These are phyloP conservation scores for Esperia sulphurella DNA, from an alignment of 2,888 invertebrate genomes.

Conservation along the genomic window DNA sequence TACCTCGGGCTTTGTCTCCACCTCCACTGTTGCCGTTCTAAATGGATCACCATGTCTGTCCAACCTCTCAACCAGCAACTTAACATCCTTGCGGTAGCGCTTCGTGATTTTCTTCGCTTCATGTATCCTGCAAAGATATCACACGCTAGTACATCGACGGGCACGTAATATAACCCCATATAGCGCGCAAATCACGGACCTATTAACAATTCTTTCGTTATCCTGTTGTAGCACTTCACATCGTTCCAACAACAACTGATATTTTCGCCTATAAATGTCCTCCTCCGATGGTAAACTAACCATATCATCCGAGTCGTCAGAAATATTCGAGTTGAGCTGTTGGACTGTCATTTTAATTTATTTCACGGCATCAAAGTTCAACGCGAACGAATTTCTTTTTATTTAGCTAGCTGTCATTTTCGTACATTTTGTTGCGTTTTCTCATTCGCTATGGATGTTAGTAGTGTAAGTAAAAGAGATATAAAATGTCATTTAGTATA, in stretches of 20 bases:
- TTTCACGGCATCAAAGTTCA: constrained; percentile 70
- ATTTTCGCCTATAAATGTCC: constrained; percentile 86
- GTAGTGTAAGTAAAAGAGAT: neutral
- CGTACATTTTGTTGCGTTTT: constrained; percentile 12
- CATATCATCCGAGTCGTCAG: constrained; percentile 78
- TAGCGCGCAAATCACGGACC: constrained; percentile 57
- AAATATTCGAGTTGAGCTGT: constrained; percentile 74
- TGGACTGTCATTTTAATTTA: constrained; percentile 80
- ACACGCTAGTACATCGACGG: constrained; percentile 19
- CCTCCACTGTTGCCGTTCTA: constrained; percentile 80
- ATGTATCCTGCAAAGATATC: constrained; percentile 78
- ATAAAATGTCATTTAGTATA: constrained; percentile 14
- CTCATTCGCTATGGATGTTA: neutral
- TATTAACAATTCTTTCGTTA: constrained; percentile 85
- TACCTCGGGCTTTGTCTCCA: constrained; percentile 63
- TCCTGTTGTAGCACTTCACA: constrained; percentile 88
- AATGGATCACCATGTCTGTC: constrained; percentile 86
- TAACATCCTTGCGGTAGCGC: constrained; percentile 83
- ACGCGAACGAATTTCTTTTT: constrained; percentile 66
- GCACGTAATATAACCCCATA: constrained; percentile 20
- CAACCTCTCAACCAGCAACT: constrained; percentile 82
- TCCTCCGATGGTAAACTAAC: constrained; percentile 79
- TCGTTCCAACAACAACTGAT: constrained; percentile 84
- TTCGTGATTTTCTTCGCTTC: constrained; percentile 84
- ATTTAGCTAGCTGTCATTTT: constrained; percentile 39